Evolutionary conservation across 2,888 invertebrate genomes (phyloP).

Genomic region (Agonum fuliginosum): DNA sequence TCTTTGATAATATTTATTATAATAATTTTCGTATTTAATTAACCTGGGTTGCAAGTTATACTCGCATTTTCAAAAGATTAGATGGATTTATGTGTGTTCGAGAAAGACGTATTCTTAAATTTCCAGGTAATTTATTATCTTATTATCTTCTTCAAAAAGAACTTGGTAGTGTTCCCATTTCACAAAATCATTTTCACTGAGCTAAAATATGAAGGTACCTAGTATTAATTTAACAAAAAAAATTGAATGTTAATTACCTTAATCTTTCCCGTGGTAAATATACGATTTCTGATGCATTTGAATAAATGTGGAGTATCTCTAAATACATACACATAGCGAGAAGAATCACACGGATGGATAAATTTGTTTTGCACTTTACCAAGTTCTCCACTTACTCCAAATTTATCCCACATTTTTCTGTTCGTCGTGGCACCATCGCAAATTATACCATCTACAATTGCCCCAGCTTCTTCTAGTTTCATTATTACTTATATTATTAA

Average conservation of each 20-base stretch:
- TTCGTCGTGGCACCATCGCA: conserved; percentile 61
- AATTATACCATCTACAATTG: conserved; percentile 60
- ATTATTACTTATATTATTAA: no score
- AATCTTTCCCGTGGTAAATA: background rate
- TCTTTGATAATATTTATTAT: no score
- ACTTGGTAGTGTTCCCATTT: background rate
- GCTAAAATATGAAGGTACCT: background rate
- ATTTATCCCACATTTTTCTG: conserved; percentile 58
- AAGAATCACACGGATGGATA: conserved; percentile 56
- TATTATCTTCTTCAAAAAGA: background rate
- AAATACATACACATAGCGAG: conserved; percentile 61
- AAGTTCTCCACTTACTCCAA: conserved; percentile 59
- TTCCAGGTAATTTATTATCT: no score
- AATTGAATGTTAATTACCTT: no score
- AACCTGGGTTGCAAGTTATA: background rate
- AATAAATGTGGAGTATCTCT: conserved; percentile 51
- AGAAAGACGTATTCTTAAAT: background rate
- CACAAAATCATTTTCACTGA: background rate
- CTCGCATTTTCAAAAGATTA: background rate
- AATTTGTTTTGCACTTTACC: conserved; percentile 52
- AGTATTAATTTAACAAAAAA: background rate
- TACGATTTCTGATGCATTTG: background rate
- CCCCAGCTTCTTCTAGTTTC: conserved; percentile 42
- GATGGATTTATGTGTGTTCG: background rate
- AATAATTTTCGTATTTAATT: no score